A percentile compares a stretch with the other conserved stretches of the same genome.
These are phyloP conservation scores for Epizoanthus illoricatus DNA, from an alignment of 92 coral and sea anemone genomes.

Conservation along the genomic window DNA sequence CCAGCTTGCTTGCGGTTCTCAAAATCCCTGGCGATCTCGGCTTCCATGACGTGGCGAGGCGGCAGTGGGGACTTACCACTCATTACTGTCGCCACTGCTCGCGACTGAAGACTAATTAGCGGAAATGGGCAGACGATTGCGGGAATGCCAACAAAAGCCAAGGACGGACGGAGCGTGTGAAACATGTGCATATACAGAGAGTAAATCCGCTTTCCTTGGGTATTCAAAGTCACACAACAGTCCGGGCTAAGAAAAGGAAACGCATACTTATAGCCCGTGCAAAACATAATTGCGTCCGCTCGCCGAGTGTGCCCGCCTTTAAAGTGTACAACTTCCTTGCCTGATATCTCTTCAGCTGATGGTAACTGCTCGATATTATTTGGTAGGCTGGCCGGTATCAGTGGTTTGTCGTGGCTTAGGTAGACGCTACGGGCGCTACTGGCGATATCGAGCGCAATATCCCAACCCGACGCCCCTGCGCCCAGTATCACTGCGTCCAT, in stretches of 20 bases:
- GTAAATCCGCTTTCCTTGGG: constrained; percentile 59
- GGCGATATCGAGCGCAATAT: constrained; percentile 69
- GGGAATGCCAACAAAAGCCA: constrained; percentile 78
- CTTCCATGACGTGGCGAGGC: constrained; percentile 64
- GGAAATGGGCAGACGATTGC: constrained; percentile 76
- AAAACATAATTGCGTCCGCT: constrained; percentile 72
- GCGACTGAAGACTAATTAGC: constrained; percentile 74
- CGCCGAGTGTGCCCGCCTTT: constrained; percentile 50
- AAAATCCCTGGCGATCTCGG: constrained; percentile 64
- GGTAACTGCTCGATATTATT: constrained; percentile 57
- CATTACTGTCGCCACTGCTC: constrained; percentile 58
- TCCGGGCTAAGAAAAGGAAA: constrained; percentile 75
- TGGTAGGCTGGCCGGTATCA: constrained; percentile 51
- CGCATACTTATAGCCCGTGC: constrained; percentile 80
- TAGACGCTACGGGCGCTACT: constrained; percentile 60
- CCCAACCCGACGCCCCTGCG: constrained; percentile 80
- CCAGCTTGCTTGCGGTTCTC: constrained; percentile 60
- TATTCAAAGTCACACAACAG: constrained; percentile 57
- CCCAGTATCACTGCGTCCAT: constrained; percentile 75
- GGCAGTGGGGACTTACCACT: constrained; percentile 64
- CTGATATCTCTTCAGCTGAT: constrained; percentile 46
- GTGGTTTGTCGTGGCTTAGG: constrained; percentile 64
- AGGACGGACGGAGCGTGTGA: constrained; percentile 59
- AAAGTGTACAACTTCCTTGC: constrained; percentile 62
- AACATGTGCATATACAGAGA: constrained; percentile 80